A percentile compares a stretch with the other conserved stretches of the same genome.
These are phyloP conservation scores for Galerucella pusilla DNA, from an alignment of 2,888 invertebrate species.

Conservation along the genomic window DNA sequence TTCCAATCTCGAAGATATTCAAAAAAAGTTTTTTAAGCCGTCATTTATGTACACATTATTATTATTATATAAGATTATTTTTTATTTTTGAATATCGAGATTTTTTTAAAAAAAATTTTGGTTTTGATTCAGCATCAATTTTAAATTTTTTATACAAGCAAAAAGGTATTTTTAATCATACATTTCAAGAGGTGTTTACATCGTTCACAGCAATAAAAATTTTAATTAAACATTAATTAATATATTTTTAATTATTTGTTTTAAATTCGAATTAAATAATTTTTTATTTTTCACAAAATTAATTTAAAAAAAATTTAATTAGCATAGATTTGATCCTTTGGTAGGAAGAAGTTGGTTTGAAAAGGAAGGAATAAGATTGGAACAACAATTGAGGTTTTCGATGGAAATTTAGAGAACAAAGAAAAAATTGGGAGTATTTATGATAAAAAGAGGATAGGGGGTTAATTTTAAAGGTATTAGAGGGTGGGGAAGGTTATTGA, in stretches of 20 bases:
- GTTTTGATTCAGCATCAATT: slow-evolving; percentile 45
- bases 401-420: no score
- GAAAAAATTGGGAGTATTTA: no score
- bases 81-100: slow-evolving; percentile 45
- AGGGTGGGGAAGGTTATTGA: no score
- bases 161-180: slow-evolving; percentile 17
- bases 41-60: slow-evolving; percentile 47
- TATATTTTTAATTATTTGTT: not conserved
- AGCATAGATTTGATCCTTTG: no score
- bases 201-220: not conserved
- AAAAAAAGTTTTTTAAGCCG: slow-evolving; percentile 43
- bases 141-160: slow-evolving; percentile 26
- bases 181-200: slow-evolving; percentile 8
- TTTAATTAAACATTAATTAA: not conserved
- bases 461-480: no score
- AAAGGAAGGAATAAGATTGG: no score
- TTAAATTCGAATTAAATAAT: no score
- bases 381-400: no score
- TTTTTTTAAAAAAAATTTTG: slow-evolving; percentile 19
- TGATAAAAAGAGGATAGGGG: no score
- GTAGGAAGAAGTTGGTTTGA: no score
- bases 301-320: no score
- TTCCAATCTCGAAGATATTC: slow-evolving; percentile 45
- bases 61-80: slow-evolving; percentile 33
- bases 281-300: no score